Evolutionary conservation across 1,140 invertebrate genomes (phyloP), one percentile per base, ranked within the genome.

Genomic region (Zaprionus gabonicus): DNA sequence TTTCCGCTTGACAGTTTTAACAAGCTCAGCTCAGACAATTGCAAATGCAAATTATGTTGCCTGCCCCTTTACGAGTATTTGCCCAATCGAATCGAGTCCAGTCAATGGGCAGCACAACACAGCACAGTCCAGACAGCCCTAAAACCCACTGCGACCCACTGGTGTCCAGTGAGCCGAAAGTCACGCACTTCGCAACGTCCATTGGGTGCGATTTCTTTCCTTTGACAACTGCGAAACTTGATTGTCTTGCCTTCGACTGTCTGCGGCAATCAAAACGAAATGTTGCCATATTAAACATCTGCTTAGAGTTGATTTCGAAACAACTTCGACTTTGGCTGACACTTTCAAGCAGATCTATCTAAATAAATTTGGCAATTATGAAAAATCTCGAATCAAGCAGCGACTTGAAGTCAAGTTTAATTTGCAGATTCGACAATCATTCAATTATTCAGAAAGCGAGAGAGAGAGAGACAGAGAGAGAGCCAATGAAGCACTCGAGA

Each of bases 41-140:
- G 53, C 55, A 71, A 76, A 71, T 62, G 70, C 63, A 68, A 77
- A 77, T 73, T 77, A 58, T 75, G 34, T 53, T 64, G 58, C 53
- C 65, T 62, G 57, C 12, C 25, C 20, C 44, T 74, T 44, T 38
- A 49, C 53, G 53, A 71, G 23, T 69, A 56, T 71, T 76, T 71
- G 68, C 34, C 55, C 72, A 75, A 65, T 71, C 73, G 38, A 51
- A 51, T 23, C n/a, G 41, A 46, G 46, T 25, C 68, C 34, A 71
- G 64, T 31, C 57, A 60, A 31, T 56, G 57, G 27, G 7, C 55
- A 68, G 28, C 28, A 31, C 36, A 15, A 9, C 13, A n/a, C 13
- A 46, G n/a, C 28, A 31, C 36, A 15, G 13, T 17, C 41, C 13
- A 46, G n/a, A 17, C 46, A 3, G 10, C 10, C 7, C 20, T 12